Percentiles rank a stretch among this genome's conserved stretches.
Evolutionary conservation across 37 sponge, comb jelly and placozoan genomes (phyloP).

Genomic region (Cliona cf. orientalis): DNA sequence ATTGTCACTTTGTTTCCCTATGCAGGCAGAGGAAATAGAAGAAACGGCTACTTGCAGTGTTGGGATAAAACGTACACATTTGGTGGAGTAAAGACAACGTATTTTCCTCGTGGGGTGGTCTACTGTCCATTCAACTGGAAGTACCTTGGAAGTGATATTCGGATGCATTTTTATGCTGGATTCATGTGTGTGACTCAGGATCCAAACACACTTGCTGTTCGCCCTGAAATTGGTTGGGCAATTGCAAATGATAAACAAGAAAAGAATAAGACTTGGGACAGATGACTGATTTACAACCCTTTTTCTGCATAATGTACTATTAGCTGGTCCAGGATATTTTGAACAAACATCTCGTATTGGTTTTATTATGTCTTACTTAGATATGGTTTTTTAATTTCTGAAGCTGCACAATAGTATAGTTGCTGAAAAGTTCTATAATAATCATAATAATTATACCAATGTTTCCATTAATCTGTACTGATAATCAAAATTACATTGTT

Average conservation of each 20-base stretch:
- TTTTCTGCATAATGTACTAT: too few species aligned
- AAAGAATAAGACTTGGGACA: too few species aligned
- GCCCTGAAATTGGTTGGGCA: slow-evolving; percentile 65
- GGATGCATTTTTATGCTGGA: slow-evolving; percentile 54
- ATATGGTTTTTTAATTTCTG: too few species aligned
- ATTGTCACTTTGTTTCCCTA: slow-evolving; percentile 53
- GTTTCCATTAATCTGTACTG: too few species aligned
- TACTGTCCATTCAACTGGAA: slow-evolving; percentile 53
- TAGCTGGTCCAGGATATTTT: too few species aligned
- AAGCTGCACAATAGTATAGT: too few species aligned
- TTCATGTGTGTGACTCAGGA: slow-evolving; percentile 49
- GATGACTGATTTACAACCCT: too few species aligned
- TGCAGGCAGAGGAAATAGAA: neutral
- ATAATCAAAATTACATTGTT: too few species aligned
- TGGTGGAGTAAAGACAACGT: neutral
- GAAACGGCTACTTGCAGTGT: neutral
- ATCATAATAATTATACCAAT: too few species aligned
- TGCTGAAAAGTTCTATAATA: too few species aligned
- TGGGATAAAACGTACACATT: neutral
- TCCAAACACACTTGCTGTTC: slow-evolving; percentile 27
- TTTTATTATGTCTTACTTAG: too few species aligned
- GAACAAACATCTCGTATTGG: too few species aligned
- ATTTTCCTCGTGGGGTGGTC: slow-evolving; percentile 42
- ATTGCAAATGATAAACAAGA: slow-evolving; percentile 29
- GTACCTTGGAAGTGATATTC: neutral